Conservation (phyloP, 2,113 vertebrate genomes). For the Montifringilla adamsi region DNA sequence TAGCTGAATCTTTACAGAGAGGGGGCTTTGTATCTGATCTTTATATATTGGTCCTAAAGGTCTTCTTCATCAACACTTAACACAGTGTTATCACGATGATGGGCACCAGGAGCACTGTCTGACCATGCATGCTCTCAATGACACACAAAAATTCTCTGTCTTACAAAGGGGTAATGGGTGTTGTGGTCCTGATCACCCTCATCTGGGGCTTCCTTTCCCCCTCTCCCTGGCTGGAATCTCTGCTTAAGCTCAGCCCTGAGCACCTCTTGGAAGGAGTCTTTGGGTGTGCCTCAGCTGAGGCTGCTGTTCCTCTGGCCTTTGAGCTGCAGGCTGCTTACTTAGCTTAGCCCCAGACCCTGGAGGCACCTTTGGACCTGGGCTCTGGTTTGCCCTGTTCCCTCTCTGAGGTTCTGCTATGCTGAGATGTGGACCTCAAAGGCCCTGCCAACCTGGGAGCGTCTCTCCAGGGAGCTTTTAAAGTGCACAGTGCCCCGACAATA, state of each 20-base stretch:
- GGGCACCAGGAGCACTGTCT: background rate
- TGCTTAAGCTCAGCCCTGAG: background rate
- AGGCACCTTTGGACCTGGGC: background rate
- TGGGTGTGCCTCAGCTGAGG: fast-evolving
- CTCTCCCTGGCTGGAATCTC: background rate
- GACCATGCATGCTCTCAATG: background rate
- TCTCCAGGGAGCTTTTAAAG: background rate
- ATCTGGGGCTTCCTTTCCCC: background rate
- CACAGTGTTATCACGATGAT: background rate
- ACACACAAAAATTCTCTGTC: background rate
- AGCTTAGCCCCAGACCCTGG: fast-evolving
- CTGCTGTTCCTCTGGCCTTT: no score
- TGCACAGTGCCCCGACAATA: background rate
- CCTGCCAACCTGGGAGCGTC: background rate
- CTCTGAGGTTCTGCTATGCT: background rate
- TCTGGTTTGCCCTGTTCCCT: background rate
- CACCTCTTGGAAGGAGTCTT: fast-evolving
- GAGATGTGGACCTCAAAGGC: background rate
- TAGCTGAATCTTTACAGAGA: background rate
- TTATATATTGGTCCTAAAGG: background rate
- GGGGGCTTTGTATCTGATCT: background rate
- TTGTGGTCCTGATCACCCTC: background rate
- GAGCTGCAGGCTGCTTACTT: background rate
- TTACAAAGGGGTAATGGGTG: background rate
- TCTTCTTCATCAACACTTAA: background rate